Percentiles rank a stretch among this genome's conserved stretches.
Evolutionary conservation across 2,888 invertebrate genomes (phyloP).

Genomic region (Spisula solida): DNA sequence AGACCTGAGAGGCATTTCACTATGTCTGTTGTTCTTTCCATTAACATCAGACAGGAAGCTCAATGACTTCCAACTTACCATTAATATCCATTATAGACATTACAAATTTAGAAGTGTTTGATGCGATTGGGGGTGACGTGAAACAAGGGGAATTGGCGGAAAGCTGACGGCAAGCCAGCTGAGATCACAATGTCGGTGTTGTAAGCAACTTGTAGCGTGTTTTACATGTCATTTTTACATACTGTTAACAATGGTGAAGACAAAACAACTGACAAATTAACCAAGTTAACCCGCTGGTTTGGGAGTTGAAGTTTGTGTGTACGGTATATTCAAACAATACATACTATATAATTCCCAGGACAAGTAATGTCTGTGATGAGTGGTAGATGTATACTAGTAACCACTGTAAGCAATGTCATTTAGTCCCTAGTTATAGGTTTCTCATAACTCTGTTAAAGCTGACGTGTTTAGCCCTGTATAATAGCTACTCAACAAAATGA

Average conservation of each 20-base stretch:
- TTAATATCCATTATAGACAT: slow-evolving; percentile 6
- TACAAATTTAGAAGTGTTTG: background rate
- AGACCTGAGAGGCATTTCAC: no score
- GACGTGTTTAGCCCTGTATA: no score
- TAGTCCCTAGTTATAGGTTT: no score
- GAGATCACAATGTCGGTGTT: background rate
- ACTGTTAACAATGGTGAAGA: background rate
- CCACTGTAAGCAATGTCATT: no score
- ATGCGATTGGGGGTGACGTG: background rate
- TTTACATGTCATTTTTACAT: background rate
- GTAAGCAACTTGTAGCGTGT: background rate
- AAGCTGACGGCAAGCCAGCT: background rate
- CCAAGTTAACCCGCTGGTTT: background rate
- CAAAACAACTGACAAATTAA: background rate
- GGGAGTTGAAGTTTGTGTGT: background rate
- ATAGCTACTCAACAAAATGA: no score
- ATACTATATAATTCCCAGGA: no score
- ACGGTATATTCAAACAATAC: no score
- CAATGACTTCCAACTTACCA: background rate
- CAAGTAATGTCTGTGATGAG: no score
- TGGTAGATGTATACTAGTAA: no score
- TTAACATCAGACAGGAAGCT: slow-evolving; percentile 13
- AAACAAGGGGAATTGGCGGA: background rate
- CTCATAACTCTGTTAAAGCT: no score
- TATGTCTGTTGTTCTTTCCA: background rate